phyloP scores from a whole-genome alignment of 2,797 vertebrate species.

The Hybognathus amarus region DNA sequence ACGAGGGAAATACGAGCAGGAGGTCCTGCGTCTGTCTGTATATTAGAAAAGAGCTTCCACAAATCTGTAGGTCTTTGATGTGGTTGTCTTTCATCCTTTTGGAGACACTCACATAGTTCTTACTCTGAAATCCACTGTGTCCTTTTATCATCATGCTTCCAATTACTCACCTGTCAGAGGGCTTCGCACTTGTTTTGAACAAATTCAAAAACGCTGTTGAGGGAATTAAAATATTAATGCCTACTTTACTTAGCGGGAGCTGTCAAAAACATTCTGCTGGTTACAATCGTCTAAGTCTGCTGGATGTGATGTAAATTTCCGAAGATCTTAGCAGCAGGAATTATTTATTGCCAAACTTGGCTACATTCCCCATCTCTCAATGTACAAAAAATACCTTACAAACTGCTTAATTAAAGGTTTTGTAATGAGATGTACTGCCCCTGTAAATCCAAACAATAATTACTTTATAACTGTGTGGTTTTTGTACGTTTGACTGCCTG shows the following conservation, averaged over 20 bases:
- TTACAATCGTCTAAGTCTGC: not conserved
- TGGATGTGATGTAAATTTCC: slow-evolving; percentile 42
- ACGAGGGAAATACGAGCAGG: slow-evolving; percentile 60
- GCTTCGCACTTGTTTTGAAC: slow-evolving; percentile 45
- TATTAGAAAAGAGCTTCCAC: slow-evolving; percentile 51
- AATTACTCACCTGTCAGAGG: slow-evolving; percentile 55
- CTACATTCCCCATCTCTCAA: not conserved
- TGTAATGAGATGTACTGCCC: slow-evolving; percentile 6
- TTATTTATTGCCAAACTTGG: slow-evolving; percentile 11
- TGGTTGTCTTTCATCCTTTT: slow-evolving; percentile 62
- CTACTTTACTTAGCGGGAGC: slow-evolving; percentile 32
- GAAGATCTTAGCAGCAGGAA: slow-evolving; percentile 35
- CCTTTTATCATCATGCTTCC: slow-evolving; percentile 58
- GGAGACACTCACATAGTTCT: slow-evolving; percentile 57
- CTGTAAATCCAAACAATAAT: slow-evolving; percentile 19
- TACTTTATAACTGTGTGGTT: not conserved
- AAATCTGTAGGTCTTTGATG: slow-evolving; percentile 66
- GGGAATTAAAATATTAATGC: slow-evolving; percentile 59
- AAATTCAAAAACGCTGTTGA: slow-evolving; percentile 51
- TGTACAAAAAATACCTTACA: slow-evolving; percentile 30
- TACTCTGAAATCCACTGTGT: slow-evolving; percentile 58
- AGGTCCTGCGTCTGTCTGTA: slow-evolving; percentile 52
- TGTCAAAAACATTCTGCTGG: slow-evolving; percentile 31
- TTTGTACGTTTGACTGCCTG: slow-evolving; percentile 8
- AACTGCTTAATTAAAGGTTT: slow-evolving; percentile 26